Evolutionary conservation across 2,797 vertebrate species (phyloP), one percentile per base, ranked within the genome.

Genomic region (Mormyrops boulengeri): DNA sequence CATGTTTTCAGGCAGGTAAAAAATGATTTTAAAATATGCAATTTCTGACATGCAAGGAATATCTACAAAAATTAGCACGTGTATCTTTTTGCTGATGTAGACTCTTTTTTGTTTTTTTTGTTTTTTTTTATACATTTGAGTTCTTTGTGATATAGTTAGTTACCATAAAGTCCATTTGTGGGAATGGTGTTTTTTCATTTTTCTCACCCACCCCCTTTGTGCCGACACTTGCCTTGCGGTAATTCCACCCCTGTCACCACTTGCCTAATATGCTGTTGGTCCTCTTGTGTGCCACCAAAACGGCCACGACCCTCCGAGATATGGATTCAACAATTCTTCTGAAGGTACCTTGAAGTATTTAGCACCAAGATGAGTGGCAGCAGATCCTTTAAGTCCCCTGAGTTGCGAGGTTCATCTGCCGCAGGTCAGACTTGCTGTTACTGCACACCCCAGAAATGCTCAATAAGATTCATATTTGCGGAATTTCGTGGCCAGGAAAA

Each of bases 1-100:
- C 80, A 84, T 84, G 80, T 84, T 84, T 49, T 84, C 80, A 22
- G 80, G 26, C 84, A 85, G 84, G 84, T 50, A 52, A 30, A 85
- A 85, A 85, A 9, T 5, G 0, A 52, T 85, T 85, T 85, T 85
- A 17, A 38, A 44, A 82, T 82, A 22, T 82, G 17, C 41, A 82
- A 44, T 82, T 82, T 82, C 38, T 49, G 41, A 82, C 17, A 19
- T 38, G 14, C 73, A 19, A 38, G n/a, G 73, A 44, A 19, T 82
- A 82, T 41, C 38, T 82, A 6, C 30, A 73, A 30, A 47, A 19
- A 82, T 82, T 82, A 47, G 77, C 44, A 22, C 8, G 0, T 22
- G 17, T 22, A 41, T 22, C 17, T 3, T 8, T 44, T 82, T 44
- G 17, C 44, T 44, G 17, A n/a, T 41, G 38, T 14, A 41, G 7